These are phyloP conservation scores for Anguilla pacifica DNA, from an alignment of 2,797 vertebrate genomes.

Conservation along the genomic window DNA sequence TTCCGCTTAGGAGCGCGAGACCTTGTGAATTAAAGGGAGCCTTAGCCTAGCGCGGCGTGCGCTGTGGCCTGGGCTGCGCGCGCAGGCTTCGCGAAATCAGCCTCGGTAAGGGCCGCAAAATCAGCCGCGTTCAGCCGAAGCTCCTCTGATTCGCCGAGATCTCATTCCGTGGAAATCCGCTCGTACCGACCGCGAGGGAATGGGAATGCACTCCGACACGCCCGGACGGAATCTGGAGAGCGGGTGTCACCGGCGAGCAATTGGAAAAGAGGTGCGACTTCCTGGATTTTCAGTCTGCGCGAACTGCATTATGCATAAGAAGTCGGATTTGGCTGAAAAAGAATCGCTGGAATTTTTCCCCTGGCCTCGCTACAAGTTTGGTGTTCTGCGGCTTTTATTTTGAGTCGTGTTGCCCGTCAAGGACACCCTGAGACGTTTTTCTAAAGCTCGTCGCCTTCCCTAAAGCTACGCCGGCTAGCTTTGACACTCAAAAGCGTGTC, in stretches of 20 bases:
- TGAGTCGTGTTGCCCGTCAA: neutral
- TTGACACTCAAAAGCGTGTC: neutral
- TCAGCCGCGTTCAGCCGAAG: neutral
- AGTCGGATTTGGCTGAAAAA: neutral
- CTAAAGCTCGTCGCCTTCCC: neutral
- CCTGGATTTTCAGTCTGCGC: neutral
- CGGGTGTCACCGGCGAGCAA: neutral
- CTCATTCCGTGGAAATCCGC: constrained; percentile 8
- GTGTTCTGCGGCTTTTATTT: neutral
- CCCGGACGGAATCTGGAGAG: neutral
- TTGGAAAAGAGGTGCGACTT: neutral
- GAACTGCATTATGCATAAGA: neutral
- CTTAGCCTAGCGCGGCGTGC: neutral
- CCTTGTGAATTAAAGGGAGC: neutral
- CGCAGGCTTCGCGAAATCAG: neutral
- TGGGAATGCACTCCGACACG: neutral
- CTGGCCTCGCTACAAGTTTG: neutral
- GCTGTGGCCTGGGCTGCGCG: neutral
- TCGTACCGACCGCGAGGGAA: neutral
- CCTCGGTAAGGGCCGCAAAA: too few relatives aligned
- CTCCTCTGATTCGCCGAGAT: constrained; percentile 19
- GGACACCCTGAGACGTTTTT: neutral
- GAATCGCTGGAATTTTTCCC: neutral
- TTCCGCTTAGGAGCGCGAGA: neutral
- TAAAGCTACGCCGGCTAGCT: neutral